Conservation (phyloP, 1,140 invertebrate genomes). For the Caenorhabditis brenneri region DNA sequence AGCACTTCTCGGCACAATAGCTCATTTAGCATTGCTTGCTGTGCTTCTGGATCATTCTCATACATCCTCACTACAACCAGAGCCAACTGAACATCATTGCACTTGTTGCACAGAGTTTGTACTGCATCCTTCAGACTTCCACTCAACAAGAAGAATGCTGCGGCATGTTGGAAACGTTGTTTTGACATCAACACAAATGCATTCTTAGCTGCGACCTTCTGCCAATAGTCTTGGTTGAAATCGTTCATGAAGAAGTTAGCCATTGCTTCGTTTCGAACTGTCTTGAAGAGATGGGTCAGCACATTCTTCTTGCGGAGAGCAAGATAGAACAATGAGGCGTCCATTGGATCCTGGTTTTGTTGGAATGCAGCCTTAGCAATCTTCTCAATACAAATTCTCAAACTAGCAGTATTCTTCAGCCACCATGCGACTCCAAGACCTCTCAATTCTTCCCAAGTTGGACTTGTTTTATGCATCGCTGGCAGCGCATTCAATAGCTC, state of each 20-base stretch:
- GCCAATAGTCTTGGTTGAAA: constrained; percentile 86
- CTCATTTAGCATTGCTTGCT: constrained; percentile 61
- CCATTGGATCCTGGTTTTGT: constrained; percentile 85
- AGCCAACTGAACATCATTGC: constrained; percentile 90
- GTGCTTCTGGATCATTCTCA: constrained; percentile 76
- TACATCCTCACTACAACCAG: constrained; percentile 90
- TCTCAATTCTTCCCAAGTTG: constrained; percentile 87
- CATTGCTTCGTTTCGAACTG: constrained; percentile 86
- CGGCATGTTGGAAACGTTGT: constrained; percentile 90
- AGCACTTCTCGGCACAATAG: constrained; percentile 65
- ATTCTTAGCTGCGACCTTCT: constrained; percentile 90
- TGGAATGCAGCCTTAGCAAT: constrained; percentile 71
- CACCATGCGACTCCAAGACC: constrained; percentile 96
- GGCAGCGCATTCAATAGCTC: constrained; percentile 89
- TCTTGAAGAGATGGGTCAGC: constrained; percentile 88
- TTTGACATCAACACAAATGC: constrained; percentile 93
- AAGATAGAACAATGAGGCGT: constrained; percentile 94
- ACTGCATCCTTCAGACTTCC: constrained; percentile 91
- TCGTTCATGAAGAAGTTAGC: constrained; percentile 92
- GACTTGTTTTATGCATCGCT: constrained; percentile 75
- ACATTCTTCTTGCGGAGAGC: constrained; percentile 98
- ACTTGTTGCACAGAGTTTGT: constrained; percentile 75
- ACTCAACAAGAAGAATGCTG: constrained; percentile 87
- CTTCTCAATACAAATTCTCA: constrained; percentile 87
- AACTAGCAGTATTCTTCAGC: constrained; percentile 84